Evolutionary conservation across 1,140 invertebrate species (phyloP), one percentile per base, ranked within the genome.

Genomic region (Caenorhabditis remanei): DNA sequence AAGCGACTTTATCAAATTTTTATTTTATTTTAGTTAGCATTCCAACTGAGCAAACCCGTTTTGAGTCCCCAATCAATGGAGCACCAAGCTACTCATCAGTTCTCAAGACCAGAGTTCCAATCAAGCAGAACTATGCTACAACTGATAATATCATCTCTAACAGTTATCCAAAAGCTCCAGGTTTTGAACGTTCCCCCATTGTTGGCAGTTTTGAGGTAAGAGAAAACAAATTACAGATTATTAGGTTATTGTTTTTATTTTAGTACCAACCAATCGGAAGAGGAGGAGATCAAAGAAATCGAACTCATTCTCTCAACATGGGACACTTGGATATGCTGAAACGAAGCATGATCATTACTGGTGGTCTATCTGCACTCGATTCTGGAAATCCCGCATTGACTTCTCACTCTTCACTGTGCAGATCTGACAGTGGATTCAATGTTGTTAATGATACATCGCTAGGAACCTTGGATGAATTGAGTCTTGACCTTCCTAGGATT

Each of bases 251-350:
- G n/a, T 4, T 6, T 61, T 82, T 32, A 19, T 65, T 71, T 6
- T 19, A 75, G 24, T 40, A 61, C 40, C 56, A 83, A 71, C 85
- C 85, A n/a, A 61, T 61, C 55, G 43, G 87, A 19, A 55, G 56
- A 55, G 86, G 58, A 48, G 85, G 75, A 24, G 86, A 86, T 55
- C 85, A 85, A 61, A 11, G 87, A 19, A 50, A 85, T 32, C 43
- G 87, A 6, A 88, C 87, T 6, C 87, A 88, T 79, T 88, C 87
- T 8, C 82, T 88, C 9, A 88, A 88, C 46, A 88, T 88, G 87
- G 87, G 87, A 21, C 83, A 88, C 1, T 40, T 88, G 48, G 87
- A 88, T 48, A 82, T 88, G 87, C 7, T 48, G 2, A 65, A 58
- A n/a, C 58, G 86, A 46, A 82, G 55, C 40, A 67, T 71, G 85